phyloP scores from a whole-genome alignment of 2,113 vertebrate genomes.

The Halcyon malimbica region DNA sequence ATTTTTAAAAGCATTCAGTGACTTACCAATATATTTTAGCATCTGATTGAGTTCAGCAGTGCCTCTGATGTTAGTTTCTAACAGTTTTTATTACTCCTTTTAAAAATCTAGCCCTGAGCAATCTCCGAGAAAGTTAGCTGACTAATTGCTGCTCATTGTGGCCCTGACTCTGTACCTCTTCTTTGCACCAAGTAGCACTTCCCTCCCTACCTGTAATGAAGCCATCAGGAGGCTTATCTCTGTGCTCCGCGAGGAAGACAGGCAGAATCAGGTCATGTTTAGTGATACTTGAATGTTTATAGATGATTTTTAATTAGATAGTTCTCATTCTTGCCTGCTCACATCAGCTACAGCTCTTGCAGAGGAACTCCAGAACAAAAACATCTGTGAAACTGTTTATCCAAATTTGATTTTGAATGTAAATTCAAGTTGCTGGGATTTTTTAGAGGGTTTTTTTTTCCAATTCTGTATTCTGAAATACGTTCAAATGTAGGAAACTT shows the following conservation, averaged over 20 bases:
- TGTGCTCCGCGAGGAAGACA: background rate
- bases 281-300: constrained; percentile 65
- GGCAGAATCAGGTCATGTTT: background rate
- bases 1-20: constrained; percentile 2
- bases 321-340: constrained; percentile 36
- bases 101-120: background rate
- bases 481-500: background rate
- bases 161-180: constrained; percentile 11
- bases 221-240: background rate
- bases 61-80: background rate
- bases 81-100: background rate
- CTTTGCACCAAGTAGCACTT: background rate
- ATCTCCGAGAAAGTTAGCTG: background rate
- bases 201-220: background rate
- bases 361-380: background rate
- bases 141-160: constrained; percentile 41
- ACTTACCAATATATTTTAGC: background rate
- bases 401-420: background rate
- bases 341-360: background rate
- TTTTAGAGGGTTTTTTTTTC: background rate
- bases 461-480: background rate
- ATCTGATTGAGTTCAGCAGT: background rate
- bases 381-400: background rate
- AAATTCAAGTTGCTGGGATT: background rate
- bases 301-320: constrained; percentile 6